Conservation (phyloP, 2,888 invertebrate genomes). For the Trilocha varians region DNA sequence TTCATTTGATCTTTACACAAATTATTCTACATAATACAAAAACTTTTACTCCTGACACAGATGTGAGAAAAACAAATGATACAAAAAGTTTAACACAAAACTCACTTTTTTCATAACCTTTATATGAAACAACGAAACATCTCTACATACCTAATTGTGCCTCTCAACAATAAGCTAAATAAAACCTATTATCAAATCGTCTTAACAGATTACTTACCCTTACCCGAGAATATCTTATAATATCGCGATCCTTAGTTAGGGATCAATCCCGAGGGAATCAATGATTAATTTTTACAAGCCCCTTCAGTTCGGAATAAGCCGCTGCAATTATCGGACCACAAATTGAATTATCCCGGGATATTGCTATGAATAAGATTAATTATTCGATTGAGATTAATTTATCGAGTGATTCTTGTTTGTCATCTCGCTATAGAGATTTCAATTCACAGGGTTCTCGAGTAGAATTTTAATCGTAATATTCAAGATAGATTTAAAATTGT, state of each 20-base stretch:
- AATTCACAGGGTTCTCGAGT: neutral
- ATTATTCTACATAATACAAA: no score
- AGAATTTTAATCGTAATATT: no score
- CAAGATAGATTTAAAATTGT: no score
- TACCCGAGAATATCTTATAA: neutral
- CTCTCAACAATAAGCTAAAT: no score
- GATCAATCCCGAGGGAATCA: conserved; percentile 1
- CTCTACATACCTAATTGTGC: no score
- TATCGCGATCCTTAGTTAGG: neutral
- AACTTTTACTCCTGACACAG: no score
- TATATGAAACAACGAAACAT: no score
- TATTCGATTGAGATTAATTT: neutral
- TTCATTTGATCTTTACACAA: no score
- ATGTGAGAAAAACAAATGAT: no score
- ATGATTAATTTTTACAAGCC: conserved; percentile 7
- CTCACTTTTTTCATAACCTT: no score
- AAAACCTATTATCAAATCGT: neutral
- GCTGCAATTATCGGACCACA: conserved; percentile 7
- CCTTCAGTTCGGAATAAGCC: conserved; percentile 5
- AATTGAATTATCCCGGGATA: conserved; percentile 8
- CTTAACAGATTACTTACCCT: neutral
- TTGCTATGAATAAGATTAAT: conserved; percentile 4
- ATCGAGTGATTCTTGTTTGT: neutral
- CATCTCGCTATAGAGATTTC: neutral
- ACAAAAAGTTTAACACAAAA: no score